Conservation (phyloP, 2,113 vertebrate genomes). For the Thunnus thynnus region DNA sequence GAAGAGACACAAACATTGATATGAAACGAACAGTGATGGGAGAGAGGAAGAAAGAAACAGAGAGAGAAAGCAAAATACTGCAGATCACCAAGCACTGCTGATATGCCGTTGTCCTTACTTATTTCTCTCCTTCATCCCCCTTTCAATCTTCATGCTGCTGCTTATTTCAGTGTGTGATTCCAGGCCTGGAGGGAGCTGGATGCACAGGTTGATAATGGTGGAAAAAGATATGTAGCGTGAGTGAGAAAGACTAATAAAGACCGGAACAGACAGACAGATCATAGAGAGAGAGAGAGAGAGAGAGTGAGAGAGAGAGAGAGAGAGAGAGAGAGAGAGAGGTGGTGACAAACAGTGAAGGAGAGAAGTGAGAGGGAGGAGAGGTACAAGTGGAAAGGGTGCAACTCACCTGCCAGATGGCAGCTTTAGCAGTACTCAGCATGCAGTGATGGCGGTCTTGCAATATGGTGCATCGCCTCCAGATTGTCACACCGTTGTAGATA, state of each 20-base stretch:
- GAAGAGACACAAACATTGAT: constrained; percentile 21
- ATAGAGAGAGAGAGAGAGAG: too few species aligned
- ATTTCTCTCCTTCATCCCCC: constrained; percentile 12
- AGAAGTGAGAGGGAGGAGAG: constrained; percentile 53
- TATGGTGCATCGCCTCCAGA: constrained; percentile 74
- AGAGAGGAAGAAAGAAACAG: not conserved
- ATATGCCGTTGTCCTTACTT: constrained; percentile 21
- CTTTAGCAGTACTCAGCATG: constrained; percentile 75
- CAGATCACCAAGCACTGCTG: constrained; percentile 36
- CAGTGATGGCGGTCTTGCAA: constrained; percentile 68
- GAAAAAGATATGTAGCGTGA: constrained; percentile 21
- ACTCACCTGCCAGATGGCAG: constrained; percentile 82
- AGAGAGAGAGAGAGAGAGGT: constrained; percentile 12
- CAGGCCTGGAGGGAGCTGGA: constrained; percentile 42
- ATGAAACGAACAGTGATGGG: constrained; percentile 20
- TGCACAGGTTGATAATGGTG: constrained; percentile 33
- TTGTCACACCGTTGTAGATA: constrained; percentile 72
- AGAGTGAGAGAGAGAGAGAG: not conserved
- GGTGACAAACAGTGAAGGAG: constrained; percentile 40
- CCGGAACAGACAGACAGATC: constrained; percentile 9
- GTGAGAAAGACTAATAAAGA: constrained; percentile 42
- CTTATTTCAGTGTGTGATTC: constrained; percentile 49
- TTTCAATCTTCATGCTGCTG: constrained; percentile 54
- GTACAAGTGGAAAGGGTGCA: constrained; percentile 62
- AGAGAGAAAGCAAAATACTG: constrained; percentile 44